Evolutionary conservation across 2,113 vertebrate species (phyloP).

Genomic region (Crotalus viridis): DNA sequence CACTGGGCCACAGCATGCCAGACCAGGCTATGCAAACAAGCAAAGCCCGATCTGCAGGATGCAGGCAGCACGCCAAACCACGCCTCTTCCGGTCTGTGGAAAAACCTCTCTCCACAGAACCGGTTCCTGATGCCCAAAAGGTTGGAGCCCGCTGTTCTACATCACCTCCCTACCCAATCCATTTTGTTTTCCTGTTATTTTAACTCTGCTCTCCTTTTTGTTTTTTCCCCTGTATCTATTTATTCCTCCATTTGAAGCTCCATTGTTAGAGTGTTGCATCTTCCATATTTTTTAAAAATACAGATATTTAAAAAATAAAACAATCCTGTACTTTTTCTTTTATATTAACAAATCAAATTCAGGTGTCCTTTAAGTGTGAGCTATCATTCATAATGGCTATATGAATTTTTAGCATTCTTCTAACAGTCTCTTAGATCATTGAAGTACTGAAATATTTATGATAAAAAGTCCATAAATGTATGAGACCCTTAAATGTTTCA

Average conservation of each 20-base stretch:
- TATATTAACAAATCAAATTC: background rate
- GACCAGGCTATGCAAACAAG: no score
- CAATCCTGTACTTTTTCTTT: background rate
- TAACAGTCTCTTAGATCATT: background rate
- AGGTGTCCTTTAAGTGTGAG: background rate
- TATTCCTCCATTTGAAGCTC: background rate
- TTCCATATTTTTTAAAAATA: background rate
- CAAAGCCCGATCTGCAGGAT: no score
- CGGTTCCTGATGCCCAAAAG: no score
- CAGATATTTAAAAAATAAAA: background rate
- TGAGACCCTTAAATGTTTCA: background rate
- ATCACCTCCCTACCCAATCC: background rate
- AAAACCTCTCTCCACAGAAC: no score
- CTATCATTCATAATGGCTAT: background rate
- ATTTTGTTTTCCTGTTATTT: background rate
- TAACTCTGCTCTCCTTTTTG: no score
- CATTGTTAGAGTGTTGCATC: background rate
- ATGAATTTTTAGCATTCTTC: background rate
- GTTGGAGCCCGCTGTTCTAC: background rate
- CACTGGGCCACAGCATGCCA: no score
- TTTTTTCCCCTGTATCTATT: background rate
- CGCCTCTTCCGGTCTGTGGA: no score
- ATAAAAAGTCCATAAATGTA: background rate
- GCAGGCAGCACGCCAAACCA: no score
- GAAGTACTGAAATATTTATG: background rate